Conservation (phyloP, 2,888 invertebrate species). For the Stramonita haemastoma region DNA sequence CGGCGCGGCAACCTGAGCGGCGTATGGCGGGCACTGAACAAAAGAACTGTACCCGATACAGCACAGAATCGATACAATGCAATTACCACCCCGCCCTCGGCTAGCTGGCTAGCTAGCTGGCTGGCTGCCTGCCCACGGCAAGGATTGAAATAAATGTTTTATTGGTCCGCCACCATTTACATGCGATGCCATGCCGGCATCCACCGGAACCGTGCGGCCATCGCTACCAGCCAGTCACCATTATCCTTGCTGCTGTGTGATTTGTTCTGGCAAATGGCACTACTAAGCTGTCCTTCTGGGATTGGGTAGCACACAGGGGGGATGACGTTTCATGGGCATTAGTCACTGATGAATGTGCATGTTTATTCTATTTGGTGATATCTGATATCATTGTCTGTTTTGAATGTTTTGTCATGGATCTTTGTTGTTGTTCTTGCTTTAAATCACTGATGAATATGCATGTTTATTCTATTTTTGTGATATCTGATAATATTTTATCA, state of each 20-base stretch:
- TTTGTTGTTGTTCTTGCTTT: background rate
- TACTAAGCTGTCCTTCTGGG: background rate
- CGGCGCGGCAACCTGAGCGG: no score
- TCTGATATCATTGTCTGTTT: no score
- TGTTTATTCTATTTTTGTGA: no score
- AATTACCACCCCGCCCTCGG: background rate
- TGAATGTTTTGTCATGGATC: no score
- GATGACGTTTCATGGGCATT: background rate
- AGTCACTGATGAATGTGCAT: background rate
- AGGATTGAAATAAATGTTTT: constrained; percentile 25
- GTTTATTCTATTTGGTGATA: no score
- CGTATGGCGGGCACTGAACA: no score
- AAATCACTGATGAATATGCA: background rate
- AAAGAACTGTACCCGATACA: no score
- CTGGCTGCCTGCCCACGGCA: background rate
- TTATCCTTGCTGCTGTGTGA: background rate
- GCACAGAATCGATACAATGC: background rate
- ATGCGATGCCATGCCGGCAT: background rate
- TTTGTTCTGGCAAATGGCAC: background rate
- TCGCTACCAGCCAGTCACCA: background rate
- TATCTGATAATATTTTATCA: no score
- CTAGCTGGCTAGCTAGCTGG: background rate
- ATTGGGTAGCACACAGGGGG: background rate
- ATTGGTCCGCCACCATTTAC: constrained; percentile 8
- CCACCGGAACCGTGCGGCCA: background rate